Conservation (phyloP, 2,113 vertebrate species). For the Coptodon rendalli region DNA sequence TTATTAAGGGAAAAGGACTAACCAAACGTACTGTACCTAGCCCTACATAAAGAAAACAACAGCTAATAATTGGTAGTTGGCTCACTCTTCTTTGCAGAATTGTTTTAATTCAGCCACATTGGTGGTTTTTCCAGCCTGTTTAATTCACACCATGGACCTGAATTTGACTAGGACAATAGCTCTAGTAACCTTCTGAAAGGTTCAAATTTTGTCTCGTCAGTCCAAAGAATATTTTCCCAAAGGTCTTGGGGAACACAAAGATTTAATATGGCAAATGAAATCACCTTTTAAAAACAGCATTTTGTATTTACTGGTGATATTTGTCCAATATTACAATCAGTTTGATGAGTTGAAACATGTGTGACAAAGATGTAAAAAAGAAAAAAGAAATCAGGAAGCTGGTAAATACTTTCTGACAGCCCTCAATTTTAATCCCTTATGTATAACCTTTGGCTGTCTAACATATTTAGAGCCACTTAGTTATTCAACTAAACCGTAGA, state of each 20-base stretch:
- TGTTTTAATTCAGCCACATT: not conserved
- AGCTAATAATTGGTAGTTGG: not conserved
- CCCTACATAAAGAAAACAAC: not conserved
- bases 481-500: not conserved
- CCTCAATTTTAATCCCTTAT: not conserved
- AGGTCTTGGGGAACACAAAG: not conserved
- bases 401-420: not conserved
- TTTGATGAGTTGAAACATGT: not conserved
- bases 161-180: not conserved
- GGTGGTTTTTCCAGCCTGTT: not conserved
- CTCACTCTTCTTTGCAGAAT: not conserved
- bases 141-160: not conserved
- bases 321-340: not conserved
- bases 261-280: accelerated
- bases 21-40: not conserved
- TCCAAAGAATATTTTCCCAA: not conserved
- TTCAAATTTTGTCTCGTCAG: not conserved
- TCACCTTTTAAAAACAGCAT: not conserved
- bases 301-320: not conserved
- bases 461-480: not conserved
- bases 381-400: not conserved
- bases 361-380: not conserved
- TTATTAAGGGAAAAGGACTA: not conserved
- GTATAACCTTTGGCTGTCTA: not conserved
- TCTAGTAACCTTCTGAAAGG: not conserved